A percentile compares a stretch with the other conserved stretches of the same genome.
Conservation (phyloP, 2,113 vertebrate genomes). For the Aleadryas rufinucha region DNA sequence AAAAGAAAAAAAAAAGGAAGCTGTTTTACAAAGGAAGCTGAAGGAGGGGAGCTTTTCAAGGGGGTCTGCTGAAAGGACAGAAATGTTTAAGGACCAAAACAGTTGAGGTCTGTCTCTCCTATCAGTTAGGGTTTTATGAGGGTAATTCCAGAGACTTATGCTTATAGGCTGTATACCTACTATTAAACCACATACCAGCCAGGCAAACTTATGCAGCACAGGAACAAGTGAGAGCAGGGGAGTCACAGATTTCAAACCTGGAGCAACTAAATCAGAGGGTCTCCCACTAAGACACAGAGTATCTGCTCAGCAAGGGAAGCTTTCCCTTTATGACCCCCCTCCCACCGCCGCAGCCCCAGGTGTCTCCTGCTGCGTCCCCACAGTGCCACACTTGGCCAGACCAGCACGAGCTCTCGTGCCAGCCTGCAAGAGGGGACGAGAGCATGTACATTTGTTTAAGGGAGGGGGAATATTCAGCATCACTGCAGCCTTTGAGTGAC, state of each 20-base stretch:
- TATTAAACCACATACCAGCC: neutral
- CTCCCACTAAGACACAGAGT: neutral
- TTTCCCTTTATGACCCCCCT: neutral
- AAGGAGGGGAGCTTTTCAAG: neutral
- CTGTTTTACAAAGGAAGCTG: neutral
- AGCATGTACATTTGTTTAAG: rapidly evolving
- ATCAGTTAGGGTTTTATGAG: neutral
- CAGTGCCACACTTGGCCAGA: neutral
- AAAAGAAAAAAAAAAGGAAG: neutral
- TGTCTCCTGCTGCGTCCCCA: neutral
- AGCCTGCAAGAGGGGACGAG: neutral
- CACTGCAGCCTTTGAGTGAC: neutral
- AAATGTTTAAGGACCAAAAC: neutral
- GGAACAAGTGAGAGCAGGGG: neutral
- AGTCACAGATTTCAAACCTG: neutral
- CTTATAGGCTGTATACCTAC: neutral
- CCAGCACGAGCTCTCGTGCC: rapidly evolving
- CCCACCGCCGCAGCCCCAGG: neutral
- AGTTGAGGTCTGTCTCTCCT: neutral
- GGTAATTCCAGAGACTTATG: neutral
- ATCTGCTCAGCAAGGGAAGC: neutral
- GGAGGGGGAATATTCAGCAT: neutral
- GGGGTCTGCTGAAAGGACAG: neutral
- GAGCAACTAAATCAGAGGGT: neutral
- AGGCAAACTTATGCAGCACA: neutral